Conservation (phyloP, 2,113 vertebrate species). For the Galemys pyrenaicus region DNA sequence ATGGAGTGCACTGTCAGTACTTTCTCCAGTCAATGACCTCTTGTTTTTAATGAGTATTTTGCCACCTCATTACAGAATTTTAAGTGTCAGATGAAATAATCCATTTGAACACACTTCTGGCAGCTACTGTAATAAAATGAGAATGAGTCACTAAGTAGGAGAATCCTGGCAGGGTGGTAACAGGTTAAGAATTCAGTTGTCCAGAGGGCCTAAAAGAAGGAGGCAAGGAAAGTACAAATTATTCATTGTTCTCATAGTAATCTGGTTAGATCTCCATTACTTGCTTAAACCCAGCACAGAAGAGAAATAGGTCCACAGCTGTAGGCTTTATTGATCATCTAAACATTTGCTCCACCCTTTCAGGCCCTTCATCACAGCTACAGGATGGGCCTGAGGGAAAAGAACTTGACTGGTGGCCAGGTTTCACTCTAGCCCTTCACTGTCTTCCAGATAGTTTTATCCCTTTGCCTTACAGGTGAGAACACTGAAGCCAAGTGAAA, state of each 20-base stretch:
- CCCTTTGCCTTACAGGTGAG: background rate
- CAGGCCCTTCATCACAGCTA: background rate
- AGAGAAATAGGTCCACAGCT: background rate
- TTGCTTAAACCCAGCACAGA: background rate
- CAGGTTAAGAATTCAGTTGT: background rate
- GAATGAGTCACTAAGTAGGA: background rate
- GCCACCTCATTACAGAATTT: background rate
- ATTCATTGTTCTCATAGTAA: too few species aligned
- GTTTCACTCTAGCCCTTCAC: background rate
- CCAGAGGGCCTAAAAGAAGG: background rate
- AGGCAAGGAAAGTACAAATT: background rate
- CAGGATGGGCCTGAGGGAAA: background rate
- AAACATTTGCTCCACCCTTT: background rate
- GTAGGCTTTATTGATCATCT: background rate
- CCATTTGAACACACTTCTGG: background rate
- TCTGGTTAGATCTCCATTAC: background rate
- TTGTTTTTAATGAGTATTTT: background rate
- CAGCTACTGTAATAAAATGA: background rate
- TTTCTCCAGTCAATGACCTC: background rate
- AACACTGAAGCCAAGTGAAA: background rate
- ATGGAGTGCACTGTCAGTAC: background rate
- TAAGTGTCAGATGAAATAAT: background rate
- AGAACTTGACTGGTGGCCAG: background rate
- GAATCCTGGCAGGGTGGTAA: background rate
- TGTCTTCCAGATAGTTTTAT: background rate